Conservation (phyloP, 2,888 invertebrate species). For the Schizaphis graminum region DNA sequence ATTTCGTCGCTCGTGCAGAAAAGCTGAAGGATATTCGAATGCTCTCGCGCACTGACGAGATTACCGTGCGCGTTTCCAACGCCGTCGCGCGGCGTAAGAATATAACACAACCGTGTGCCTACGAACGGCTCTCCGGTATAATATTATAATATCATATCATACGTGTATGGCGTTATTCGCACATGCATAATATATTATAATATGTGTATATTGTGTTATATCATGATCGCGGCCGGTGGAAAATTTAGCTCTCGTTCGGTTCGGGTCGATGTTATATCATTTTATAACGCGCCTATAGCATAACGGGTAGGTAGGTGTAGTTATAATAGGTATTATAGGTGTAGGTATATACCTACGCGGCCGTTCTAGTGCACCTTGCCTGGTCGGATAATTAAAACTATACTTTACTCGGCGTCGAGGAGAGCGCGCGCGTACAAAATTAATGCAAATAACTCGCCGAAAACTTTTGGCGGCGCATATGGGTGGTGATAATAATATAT, state of each 20-base stretch:
- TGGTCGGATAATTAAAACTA: constrained; percentile 10
- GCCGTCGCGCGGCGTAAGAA: too few species aligned
- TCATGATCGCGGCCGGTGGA: background rate
- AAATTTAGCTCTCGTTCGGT: background rate
- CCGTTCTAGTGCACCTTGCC: background rate
- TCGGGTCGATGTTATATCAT: background rate
- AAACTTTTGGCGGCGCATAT: background rate
- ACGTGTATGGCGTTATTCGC: background rate
- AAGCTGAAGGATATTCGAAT: constrained; percentile 21
- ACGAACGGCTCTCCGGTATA: background rate
- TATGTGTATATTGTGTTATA: background rate
- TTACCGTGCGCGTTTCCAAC: background rate
- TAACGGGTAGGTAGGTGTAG: background rate
- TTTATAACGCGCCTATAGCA: background rate
- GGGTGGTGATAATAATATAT: background rate
- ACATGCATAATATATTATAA: background rate
- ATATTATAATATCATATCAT: too few species aligned
- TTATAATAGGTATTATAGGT: too few species aligned
- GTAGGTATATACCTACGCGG: background rate
- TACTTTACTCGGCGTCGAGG: background rate
- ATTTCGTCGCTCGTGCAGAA: constrained; percentile 16
- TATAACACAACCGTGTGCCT: background rate
- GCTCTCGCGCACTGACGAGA: background rate
- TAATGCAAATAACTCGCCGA: constrained; percentile 2
- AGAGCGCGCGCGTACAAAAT: background rate